phyloP scores from a whole-genome alignment of 2,113 vertebrate species.

The Erythrolamprus reginae region DNA sequence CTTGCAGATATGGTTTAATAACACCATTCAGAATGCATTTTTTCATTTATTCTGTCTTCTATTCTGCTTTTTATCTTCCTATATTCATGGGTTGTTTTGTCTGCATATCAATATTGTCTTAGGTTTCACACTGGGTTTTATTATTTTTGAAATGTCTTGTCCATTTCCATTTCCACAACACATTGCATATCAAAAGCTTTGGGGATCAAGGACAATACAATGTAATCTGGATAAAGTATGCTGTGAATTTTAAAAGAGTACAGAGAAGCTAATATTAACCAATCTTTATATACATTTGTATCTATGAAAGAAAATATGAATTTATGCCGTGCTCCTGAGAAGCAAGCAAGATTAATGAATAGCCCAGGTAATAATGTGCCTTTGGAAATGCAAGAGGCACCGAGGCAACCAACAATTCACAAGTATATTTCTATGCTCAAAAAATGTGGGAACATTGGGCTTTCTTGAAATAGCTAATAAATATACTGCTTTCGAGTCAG shows the following conservation, averaged over 20 bases:
- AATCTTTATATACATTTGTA: neutral
- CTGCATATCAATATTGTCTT: slow-evolving; percentile 3
- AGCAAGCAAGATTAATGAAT: neutral
- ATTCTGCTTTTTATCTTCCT: slow-evolving; percentile 1
- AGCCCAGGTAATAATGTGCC: neutral
- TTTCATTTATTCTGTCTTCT: slow-evolving; percentile 13
- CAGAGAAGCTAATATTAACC: neutral
- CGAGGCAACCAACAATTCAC: neutral
- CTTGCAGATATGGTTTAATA: slow-evolving; percentile 24
- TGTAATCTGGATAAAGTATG: neutral
- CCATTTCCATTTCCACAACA: slow-evolving; percentile 30
- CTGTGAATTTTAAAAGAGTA: neutral
- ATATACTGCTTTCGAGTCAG: neutral
- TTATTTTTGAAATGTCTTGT: slow-evolving; percentile 29
- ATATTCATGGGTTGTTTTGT: slow-evolving; percentile 24
- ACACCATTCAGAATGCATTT: slow-evolving; percentile 10
- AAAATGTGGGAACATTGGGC: neutral
- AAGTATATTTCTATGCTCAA: neutral
- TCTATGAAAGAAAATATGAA: neutral
- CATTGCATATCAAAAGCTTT: neutral
- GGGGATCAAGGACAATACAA: slow-evolving; percentile 21
- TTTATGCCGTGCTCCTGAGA: neutral
- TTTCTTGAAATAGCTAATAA: neutral
- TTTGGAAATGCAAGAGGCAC: neutral
- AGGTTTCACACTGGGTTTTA: slow-evolving; percentile 6